These are phyloP conservation scores for Philaethria dido DNA, from an alignment of 2,888 invertebrate species.

Conservation along the genomic window DNA sequence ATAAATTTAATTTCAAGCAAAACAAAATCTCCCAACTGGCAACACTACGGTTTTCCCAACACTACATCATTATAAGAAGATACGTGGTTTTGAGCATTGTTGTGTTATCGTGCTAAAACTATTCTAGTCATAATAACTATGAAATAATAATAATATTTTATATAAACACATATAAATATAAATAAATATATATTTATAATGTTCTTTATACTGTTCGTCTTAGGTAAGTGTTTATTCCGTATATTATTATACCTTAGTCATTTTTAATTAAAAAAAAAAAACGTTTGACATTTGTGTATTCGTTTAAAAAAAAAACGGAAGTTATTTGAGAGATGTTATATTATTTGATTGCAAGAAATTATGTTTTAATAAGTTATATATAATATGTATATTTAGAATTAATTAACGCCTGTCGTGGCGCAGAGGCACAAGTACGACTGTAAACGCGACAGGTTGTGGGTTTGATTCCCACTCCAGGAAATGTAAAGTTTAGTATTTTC, in stretches of 20 bases:
- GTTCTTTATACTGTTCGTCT: neutral
- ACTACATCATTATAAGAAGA: slow-evolving; percentile 11
- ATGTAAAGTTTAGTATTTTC: too few species aligned
- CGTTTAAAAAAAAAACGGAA: neutral
- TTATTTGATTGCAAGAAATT: too few species aligned
- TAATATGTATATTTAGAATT: too few species aligned
- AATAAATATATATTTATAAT: neutral
- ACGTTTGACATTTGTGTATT: neutral
- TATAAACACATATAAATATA: slow-evolving; percentile 2
- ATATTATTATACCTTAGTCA: neutral
- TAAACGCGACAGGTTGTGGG: too few species aligned
- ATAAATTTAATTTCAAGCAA: slow-evolving; percentile 6
- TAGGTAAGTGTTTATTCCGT: neutral
- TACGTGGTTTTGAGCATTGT: slow-evolving; percentile 6
- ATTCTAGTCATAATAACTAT: slow-evolving; percentile 5
- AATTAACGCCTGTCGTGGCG: too few species aligned
- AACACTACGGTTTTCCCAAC: slow-evolving; percentile 22
- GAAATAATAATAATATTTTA: neutral
- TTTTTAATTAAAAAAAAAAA: neutral
- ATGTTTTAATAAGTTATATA: too few species aligned
- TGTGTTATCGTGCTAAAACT: neutral
- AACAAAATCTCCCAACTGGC: neutral
- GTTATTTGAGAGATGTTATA: neutral
- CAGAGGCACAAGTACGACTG: too few species aligned
- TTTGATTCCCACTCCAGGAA: too few species aligned